Percentiles rank a stretch among this genome's conserved stretches.
These are phyloP conservation scores for Pycnonotus jocosus DNA, from an alignment of 2,113 vertebrate species.

Conservation along the genomic window DNA sequence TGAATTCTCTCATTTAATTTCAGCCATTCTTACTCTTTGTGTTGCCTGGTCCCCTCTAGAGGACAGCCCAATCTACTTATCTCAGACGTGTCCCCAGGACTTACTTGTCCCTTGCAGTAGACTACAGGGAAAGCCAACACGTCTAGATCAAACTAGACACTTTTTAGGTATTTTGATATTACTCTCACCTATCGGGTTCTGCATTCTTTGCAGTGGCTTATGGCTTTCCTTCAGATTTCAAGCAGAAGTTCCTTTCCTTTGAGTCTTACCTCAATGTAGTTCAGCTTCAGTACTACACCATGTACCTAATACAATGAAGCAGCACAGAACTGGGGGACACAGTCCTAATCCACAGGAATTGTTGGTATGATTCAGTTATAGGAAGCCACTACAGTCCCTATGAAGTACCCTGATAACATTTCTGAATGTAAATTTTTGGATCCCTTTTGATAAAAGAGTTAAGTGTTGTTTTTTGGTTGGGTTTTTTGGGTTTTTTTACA, in stretches of 20 bases:
- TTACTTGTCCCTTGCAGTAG: neutral
- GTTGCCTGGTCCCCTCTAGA: neutral
- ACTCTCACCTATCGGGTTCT: neutral
- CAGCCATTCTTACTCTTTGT: neutral
- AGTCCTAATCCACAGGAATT: neutral
- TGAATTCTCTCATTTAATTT: neutral
- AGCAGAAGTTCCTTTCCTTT: neutral
- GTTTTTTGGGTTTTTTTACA: neutral
- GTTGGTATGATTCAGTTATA: neutral
- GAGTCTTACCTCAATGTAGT: neutral
- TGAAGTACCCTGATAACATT: neutral
- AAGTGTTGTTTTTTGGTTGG: neutral
- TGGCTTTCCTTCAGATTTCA: neutral
- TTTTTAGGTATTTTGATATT: neutral
- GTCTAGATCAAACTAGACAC: neutral
- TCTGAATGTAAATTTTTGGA: neutral
- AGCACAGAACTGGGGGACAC: neutral
- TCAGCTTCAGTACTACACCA: neutral
- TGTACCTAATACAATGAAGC: fast-evolving
- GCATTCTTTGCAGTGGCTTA: neutral
- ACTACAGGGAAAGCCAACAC: neutral
- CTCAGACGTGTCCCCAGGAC: neutral
- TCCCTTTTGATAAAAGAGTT: neutral
- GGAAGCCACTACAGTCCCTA: neutral
- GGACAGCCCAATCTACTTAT: neutral